Evolutionary conservation across 2,113 vertebrate genomes (phyloP).

Genomic region (Gorsachius goisagi): DNA sequence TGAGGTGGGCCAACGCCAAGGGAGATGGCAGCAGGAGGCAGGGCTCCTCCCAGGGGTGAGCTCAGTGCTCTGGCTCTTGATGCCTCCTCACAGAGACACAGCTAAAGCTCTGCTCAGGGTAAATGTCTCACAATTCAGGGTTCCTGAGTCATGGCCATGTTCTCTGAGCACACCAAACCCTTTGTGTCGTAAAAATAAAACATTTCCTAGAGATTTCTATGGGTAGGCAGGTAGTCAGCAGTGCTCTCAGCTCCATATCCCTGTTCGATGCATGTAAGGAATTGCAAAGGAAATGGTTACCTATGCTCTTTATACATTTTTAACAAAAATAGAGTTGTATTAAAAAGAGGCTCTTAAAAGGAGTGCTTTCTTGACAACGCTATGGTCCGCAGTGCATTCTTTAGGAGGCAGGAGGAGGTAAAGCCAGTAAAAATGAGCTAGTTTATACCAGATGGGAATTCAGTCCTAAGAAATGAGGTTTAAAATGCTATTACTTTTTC

Average conservation of each 20-base stretch:
- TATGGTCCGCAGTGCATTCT: not conserved
- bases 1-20: not conserved
- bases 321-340: not conserved
- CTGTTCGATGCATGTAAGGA: not conserved
- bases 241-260: fast-evolving
- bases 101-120: not conserved
- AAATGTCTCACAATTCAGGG: not conserved
- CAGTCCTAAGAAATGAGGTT: not conserved
- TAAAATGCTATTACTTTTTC: not conserved
- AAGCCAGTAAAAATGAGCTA: not conserved
- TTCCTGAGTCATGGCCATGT: not conserved
- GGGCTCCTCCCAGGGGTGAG: not conserved
- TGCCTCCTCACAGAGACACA: not conserved
- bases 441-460: not conserved
- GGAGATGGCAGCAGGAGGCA: not conserved
- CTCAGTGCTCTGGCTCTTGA: not conserved
- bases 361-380: not conserved
- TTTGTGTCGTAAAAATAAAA: not conserved
- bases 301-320: not conserved
- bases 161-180: not conserved
- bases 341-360: not conserved
- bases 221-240: not conserved
- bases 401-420: not conserved
- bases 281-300: not conserved
- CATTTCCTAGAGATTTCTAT: not conserved